These are phyloP conservation scores for Brachyhypopomus gauderio DNA, from an alignment of 2,113 vertebrate genomes.

Conservation along the genomic window DNA sequence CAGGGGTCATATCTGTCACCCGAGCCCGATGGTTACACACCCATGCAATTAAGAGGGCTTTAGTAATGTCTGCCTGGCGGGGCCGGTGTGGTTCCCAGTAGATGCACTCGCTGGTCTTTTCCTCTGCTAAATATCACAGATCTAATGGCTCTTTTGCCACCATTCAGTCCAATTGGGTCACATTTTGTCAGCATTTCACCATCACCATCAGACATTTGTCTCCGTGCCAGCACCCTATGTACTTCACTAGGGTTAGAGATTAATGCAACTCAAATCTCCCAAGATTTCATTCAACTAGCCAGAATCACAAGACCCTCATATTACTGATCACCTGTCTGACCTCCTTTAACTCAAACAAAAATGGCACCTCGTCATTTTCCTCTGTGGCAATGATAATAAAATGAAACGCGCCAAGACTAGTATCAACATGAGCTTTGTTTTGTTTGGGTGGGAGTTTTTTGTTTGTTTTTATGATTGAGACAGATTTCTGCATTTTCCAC, in stretches of 20 bases:
- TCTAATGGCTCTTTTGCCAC: neutral
- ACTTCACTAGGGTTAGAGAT: neutral
- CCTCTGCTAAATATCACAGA: conserved; percentile 1
- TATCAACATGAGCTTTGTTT: too few relatives aligned
- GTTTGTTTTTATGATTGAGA: neutral
- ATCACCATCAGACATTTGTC: neutral
- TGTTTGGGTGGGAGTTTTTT: neutral
- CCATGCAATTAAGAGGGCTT: conserved; percentile 28
- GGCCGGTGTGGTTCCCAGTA: too few relatives aligned
- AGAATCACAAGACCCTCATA: neutral
- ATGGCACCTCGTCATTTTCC: too few relatives aligned
- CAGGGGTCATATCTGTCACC: too few relatives aligned
- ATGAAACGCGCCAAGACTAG: too few relatives aligned
- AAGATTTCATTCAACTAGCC: neutral
- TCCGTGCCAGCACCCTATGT: neutral
- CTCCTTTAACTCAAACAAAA: neutral
- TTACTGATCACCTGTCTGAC: neutral
- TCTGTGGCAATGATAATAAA: too few relatives aligned
- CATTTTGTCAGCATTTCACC: neutral
- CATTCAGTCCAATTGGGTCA: neutral
- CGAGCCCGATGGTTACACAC: conserved; percentile 27
- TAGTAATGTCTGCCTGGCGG: neutral
- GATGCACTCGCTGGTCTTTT: conserved; percentile 4
- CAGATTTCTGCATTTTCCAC: neutral
- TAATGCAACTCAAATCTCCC: neutral